These are phyloP conservation scores for Xestia ashworthii DNA, from an alignment of 2,888 invertebrate species.

Conservation along the genomic window DNA sequence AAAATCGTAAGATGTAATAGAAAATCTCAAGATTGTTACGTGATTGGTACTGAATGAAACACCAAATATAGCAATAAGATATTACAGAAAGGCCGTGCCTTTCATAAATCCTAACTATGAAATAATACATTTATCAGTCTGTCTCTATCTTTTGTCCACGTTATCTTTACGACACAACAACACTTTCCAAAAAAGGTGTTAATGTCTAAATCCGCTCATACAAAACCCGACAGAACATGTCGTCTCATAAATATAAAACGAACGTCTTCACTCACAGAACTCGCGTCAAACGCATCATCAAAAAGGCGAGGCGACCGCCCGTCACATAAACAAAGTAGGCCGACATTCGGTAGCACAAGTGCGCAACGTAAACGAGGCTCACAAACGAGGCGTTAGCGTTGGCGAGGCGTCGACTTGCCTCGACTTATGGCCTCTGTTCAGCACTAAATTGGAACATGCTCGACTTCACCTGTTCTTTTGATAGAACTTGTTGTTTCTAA, in stretches of 20 bases:
- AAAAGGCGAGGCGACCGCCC: slow-evolving; percentile 19
- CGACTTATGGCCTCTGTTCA: slow-evolving; percentile 50
- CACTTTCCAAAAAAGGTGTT: slow-evolving; percentile 19
- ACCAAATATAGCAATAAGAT: neutral
- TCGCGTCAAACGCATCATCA: slow-evolving; percentile 46
- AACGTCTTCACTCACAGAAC: slow-evolving; percentile 30
- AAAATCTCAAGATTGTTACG: neutral
- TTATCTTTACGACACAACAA: neutral
- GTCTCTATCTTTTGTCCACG: neutral
- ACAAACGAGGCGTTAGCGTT: slow-evolving; percentile 48
- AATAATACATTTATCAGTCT: slow-evolving; percentile 6
- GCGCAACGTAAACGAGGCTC: slow-evolving; percentile 46
- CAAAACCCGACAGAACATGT: slow-evolving; percentile 2
- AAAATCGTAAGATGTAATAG: neutral
- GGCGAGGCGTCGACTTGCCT: slow-evolving; percentile 40
- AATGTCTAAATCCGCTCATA: slow-evolving; percentile 32
- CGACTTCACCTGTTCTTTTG: slow-evolving; percentile 42
- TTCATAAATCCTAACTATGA: neutral
- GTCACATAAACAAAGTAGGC: slow-evolving; percentile 56
- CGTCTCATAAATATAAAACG: slow-evolving; percentile 41
- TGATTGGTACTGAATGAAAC: neutral
- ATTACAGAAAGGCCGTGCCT: neutral
- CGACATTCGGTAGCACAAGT: slow-evolving; percentile 59
- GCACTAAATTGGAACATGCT: slow-evolving; percentile 60
- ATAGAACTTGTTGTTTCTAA: slow-evolving; percentile 19